Evolutionary conservation across 1,140 invertebrate genomes (phyloP), one percentile per base, ranked within the genome.

Genomic region (Notospermus geniculatus): DNA sequence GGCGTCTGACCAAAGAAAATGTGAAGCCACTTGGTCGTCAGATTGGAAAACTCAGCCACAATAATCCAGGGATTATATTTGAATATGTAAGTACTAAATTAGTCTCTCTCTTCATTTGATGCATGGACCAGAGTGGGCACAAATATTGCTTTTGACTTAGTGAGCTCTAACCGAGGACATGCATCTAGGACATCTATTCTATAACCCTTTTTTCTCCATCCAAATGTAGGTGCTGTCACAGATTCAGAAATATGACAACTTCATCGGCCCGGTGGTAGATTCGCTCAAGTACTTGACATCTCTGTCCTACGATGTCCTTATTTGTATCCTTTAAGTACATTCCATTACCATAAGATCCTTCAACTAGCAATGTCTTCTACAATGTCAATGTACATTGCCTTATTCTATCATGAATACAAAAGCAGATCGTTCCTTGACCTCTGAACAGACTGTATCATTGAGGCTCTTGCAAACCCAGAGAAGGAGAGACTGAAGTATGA

Each of bases 171-270:
- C n/a, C n/a, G n/a, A n/a, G n/a, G n/a, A n/a, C n/a, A n/a, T n/a
- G n/a, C n/a, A n/a, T n/a, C n/a, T n/a, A n/a, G n/a, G n/a, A n/a
- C n/a, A n/a, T n/a, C n/a, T n/a, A n/a, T n/a, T n/a, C n/a, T n/a
- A n/a, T n/a, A n/a, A n/a, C n/a, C n/a, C n/a, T 66, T 59, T 66
- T 54, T 62, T 59, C 19, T 65, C 76, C n/a, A n/a, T n/a, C n/a
- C n/a, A n/a, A n/a, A n/a, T n/a, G 17, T 68, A 89, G 86, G 84
- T 94, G 30, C 78, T 94, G 28, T 82, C 89, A 60, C 93, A 98
- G 85, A 96, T 99, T 67, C 95, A 98, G 84, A 87, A 93, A 19
- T 98, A 96, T 83, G 95, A 98, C 82, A 99, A 99, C 82, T 86
- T 99, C 50, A 99, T 89, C 63, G 80, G 88, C 29, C 96, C 96